Percentiles rank a stretch among this genome's conserved stretches.
These are phyloP conservation scores for Elephas maximus DNA, from an alignment of 2,113 vertebrate genomes.

Conservation along the genomic window DNA sequence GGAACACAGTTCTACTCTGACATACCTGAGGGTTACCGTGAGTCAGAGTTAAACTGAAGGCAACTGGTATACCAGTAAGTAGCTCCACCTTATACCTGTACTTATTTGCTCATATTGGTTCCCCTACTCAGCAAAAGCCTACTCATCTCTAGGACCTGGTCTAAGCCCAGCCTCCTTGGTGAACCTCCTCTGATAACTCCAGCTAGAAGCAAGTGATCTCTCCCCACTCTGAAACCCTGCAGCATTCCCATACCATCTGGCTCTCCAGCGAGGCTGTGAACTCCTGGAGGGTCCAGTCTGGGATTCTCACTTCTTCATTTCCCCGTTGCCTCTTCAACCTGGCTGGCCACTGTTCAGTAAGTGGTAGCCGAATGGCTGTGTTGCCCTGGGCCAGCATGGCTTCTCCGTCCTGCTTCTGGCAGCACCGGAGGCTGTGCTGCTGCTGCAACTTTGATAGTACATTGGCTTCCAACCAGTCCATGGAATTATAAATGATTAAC, in stretches of 20 bases:
- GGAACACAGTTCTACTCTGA: not conserved
- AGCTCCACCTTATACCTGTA: too few species aligned
- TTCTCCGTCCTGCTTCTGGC: slow-evolving; percentile 4
- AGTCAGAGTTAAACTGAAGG: not conserved
- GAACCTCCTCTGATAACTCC: not conserved
- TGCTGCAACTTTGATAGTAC: slow-evolving; percentile 67
- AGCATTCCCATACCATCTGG: accelerated
- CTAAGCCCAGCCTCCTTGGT: not conserved
- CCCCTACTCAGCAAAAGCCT: not conserved
- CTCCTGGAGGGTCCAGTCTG: not conserved
- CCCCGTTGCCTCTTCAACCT: not conserved
- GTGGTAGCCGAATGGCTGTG: not conserved
- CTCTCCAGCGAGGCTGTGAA: not conserved
- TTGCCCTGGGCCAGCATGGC: not conserved
- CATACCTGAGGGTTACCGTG: not conserved
- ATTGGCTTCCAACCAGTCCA: slow-evolving; percentile 77
- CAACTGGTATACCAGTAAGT: not conserved
- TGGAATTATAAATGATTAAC: slow-evolving; percentile 86
- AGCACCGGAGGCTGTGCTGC: not conserved
- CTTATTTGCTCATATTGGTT: not conserved
- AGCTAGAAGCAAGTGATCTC: not conserved
- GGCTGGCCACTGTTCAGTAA: accelerated
- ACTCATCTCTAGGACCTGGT: not conserved
- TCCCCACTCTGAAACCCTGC: not conserved
- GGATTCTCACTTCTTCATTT: not conserved